Evolutionary conservation across 2,888 invertebrate species (phyloP).

Genomic region (Papilio elwesi): DNA sequence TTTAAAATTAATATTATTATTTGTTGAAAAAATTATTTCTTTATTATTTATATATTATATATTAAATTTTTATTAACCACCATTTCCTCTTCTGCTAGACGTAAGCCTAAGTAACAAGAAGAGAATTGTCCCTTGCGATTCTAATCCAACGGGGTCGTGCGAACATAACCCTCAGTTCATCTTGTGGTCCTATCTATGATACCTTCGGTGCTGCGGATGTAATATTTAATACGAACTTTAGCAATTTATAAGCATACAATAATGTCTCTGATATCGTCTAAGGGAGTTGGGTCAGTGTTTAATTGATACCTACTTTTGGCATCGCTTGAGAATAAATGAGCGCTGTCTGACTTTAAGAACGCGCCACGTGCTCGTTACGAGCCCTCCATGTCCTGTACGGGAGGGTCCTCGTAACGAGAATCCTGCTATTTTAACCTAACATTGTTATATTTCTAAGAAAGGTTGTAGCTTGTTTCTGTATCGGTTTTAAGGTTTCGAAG

Average conservation of each 20-base stretch:
- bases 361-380: slow-evolving; percentile 71
- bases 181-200: neutral
- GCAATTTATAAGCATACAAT: neutral
- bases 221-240: neutral
- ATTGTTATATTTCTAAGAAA: neutral
- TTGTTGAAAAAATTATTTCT: too few relatives aligned
- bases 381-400: slow-evolving; percentile 42
- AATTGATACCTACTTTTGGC: slow-evolving; percentile 39
- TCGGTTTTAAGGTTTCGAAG: too few relatives aligned
- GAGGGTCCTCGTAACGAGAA: neutral
- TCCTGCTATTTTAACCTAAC: slow-evolving; percentile 2
- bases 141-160: neutral
- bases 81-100: too few relatives aligned
- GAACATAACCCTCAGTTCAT: too few relatives aligned
- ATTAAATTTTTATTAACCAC: too few relatives aligned
- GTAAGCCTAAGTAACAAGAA: too few relatives aligned
- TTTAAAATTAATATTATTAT: too few relatives aligned
- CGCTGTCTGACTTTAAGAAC: slow-evolving; percentile 67
- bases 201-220: neutral
- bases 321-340: slow-evolving; percentile 75
- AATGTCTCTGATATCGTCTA: slow-evolving; percentile 1
- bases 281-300: slow-evolving; percentile 27
- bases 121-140: neutral
- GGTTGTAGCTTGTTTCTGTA: neutral
- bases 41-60: too few relatives aligned